Evolutionary conservation across 2,113 vertebrate genomes (phyloP), one percentile per base, ranked within the genome.

Genomic region (Rhabdornis inornatus): DNA sequence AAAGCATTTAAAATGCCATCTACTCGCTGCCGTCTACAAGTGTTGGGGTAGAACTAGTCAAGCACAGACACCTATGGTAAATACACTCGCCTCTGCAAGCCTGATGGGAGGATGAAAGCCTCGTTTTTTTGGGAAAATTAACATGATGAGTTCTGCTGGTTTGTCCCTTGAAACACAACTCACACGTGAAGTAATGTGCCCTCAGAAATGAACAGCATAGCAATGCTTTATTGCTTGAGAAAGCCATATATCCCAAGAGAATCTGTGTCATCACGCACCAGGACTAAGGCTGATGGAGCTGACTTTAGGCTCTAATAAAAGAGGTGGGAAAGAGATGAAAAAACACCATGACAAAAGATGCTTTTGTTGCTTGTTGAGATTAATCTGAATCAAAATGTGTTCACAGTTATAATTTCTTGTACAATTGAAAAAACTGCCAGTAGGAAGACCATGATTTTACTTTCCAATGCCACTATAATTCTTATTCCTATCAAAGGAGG

Each of bases 161-260:
- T 85, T 3, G 5, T 64, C 69, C 70, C 66, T 55, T 7, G 7
- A 81, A 74, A 93, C 56, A 90, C 14, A n/a, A 93, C 45, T 83
- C 80, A 4, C 65, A 66, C 0, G 1, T 11, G 22, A 80, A 90
- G 91, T 37, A 61, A 21, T 8, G 16, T 6, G 2, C 35, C 71
- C 63, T 83, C 49, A 68, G 76, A 69, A 92, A 90, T 5, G 37
- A 92, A 65, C 47, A 88, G n/a, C 30, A 24, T 80, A 91, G 85
- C 14, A 39, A 66, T 92, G 59, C 85, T 95, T 97, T 94, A 93
- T 91, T 92, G 94, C 84, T 44, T 81, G 77, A 92, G 77, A 97
- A 97, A 96, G 87, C 61, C 92, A 74, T 60, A 11, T 13, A 33
- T 57, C 94, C 90, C 87, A 16, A 72, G 93, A 92, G 95, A 87